A percentile compares a stretch with the other conserved stretches of the same genome.
Conservation (phyloP, 2,113 vertebrate species). For the Malurus alboscapulatus region DNA sequence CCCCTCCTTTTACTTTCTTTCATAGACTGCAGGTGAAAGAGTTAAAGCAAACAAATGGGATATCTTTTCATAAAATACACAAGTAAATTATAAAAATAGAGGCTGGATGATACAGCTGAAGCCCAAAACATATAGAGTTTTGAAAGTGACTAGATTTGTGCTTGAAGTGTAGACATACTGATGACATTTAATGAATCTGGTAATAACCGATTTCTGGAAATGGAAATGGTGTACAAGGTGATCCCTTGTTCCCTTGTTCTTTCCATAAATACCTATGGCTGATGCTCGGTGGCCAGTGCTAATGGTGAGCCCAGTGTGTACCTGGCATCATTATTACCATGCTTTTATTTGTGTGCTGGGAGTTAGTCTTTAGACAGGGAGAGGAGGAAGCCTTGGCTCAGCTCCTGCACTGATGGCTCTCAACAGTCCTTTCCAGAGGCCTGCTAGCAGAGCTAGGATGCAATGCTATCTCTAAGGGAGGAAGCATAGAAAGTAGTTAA, state of each 20-base stretch:
- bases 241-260: background rate
- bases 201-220: background rate
- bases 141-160: background rate
- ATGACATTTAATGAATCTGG: background rate
- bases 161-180: background rate
- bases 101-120: background rate
- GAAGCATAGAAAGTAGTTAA: background rate
- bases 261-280: background rate
- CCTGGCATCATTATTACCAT: accelerated
- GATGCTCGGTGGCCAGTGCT: background rate
- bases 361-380: background rate
- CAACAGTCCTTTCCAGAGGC: background rate
- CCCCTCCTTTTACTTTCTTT: background rate
- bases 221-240: background rate
- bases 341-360: background rate
- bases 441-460: background rate
- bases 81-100: background rate
- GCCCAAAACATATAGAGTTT: background rate
- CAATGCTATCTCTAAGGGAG: background rate
- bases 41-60: background rate
- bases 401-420: background rate
- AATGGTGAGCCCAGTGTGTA: background rate
- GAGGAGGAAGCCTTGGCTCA: background rate
- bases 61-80: background rate
- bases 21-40: background rate